Base-by-base conservation (phyloP, 2,888 invertebrate genomes). In the Erynnis tages region DNA sequence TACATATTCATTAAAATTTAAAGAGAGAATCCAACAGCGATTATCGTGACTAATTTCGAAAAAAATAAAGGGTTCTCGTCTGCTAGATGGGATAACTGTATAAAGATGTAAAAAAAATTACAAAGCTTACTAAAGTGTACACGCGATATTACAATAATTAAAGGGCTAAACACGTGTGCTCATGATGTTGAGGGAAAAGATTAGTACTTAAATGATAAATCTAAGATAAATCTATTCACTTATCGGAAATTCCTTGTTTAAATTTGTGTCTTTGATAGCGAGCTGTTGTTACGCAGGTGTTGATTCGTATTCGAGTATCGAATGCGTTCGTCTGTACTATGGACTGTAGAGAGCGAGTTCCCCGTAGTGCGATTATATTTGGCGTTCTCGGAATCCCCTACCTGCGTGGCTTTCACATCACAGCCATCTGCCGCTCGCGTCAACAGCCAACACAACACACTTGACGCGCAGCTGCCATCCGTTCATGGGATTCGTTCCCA, bases 311-410 rank as follows among this genome's bases (percentile, higher is more conserved):
- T 27, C 35, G 21, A 57, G 70, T 73, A 71, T 72, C 65, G 69
- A 73, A 70, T 71, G 72, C 65, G 70, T 74, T 17, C 41, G 35
- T 46, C 25, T 17, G 32, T 10, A 38, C n/a, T n/a, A n/a, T n/a
- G n/a, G n/a, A 38, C 27, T 50, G 43, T 79, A 76, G 76, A 81
- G 80, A 80, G 78, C 74, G 76, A 77, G 72, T 88, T 87, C 82
- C 74, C 65, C 74, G 84, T 82, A 85, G 64, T 67, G 73, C 78
- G 81, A 86, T 85, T 88, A 86, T 85, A 87, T 87, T 89, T 80
- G 86, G 81, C 76, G 76, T 89, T 87, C 88, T 82, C 64, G 67
- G 87, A 88, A 88, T 71, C 77, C 74, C 79, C 72, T 87, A 87
- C 88, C 87, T 86, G 85, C 78, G 77, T 55, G 53, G 66, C 66